Evolutionary conservation across 2,888 invertebrate species (phyloP), one percentile per base, ranked within the genome.

Genomic region (Sarcophaga carnaria): DNA sequence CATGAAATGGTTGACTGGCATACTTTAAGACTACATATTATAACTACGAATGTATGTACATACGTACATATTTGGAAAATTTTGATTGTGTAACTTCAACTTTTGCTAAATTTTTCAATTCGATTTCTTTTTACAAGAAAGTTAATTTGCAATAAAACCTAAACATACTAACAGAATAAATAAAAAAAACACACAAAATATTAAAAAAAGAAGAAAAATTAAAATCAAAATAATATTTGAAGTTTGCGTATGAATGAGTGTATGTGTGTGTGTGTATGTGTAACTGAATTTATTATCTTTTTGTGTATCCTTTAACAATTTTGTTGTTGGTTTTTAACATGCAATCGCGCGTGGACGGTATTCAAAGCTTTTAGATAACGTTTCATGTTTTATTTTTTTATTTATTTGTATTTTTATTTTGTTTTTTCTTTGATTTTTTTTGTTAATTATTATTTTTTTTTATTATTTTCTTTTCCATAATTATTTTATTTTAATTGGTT

Each of bases 311-410:
- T 85, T 84, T 85, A 69, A 83, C 86, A 82, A 87, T 79, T 74
- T 85, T 80, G 54, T 37, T 37, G 37, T 37, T 37, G 37, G 8
- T 37, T 37, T 87, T 70, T 70, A 67, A 88, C 79, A 87, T 87
- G 87, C 84, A 87, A 87, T 84, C 87, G 89, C 88, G 90, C 88
- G 90, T 90, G 90, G 90, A 90, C 90, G 90, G 90, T 90, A 90
- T 90, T 90, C 90, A 90, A 90, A 90, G 90, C 90, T 90, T 89
- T 90, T 90, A 89, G 88, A 90, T 89, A 90, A 90, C 85, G 86
- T 89, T 87, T 85, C 78, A 81, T 87, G 81, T 79, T 83, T 79
- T 83, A 71, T 66, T 62, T 79, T 67, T 75, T 25, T 8, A 62
- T 86, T 67, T 79, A 10, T 72, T 25, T 70, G 64, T 77, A 47